Base-by-base conservation (phyloP, 2,113 vertebrate genomes). In the Ctenomys sociabilis region DNA sequence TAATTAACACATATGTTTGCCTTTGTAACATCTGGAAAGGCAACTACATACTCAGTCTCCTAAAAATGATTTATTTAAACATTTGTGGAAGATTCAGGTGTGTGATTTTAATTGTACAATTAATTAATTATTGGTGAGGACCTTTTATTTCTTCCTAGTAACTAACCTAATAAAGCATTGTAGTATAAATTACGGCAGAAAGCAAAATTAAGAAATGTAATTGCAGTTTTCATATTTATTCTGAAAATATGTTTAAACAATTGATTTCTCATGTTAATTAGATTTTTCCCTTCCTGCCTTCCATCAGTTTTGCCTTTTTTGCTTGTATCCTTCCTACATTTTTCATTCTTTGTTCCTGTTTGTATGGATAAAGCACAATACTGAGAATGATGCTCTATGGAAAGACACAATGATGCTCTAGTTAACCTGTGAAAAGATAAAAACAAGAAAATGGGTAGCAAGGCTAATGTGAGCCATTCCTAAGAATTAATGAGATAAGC, bases 1-100 rank as follows among this genome's bases (percentile, higher is more conserved):
- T 96, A 94, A 97, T 96, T 80, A 95, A 91, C 83, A 96, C 93
- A 96, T 96, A 88, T 96, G 81, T 85, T 97, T 97, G 94, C 88
- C 52, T 95, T 97, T 95, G 95, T 78, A 97, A 98, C 97, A 97
- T 96, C 97, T 97, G 96, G 96, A 85, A 86, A 96, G 90, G 40
- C 26, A 92, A 88, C 90, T 93, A 64, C 32, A 70, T 70, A 89
- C 70, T 88, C 96, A 96, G 96, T 97, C 93, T 92, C 90, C 92
- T 95, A 95, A 97, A 96, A 97, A 96, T 96, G 93, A 97, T 96
- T 97, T 95, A 95, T 95, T 96, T 96, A 97, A 97, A 93, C 90
- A 95, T 97, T 97, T 96, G 78, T 92, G 66, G 87, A 92, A 81
- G 92, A 97, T 96, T 96, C 92, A 97, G 97, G 95, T 96, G 93